Evolutionary conservation across 1,140 invertebrate species (phyloP).

Genomic region (Homarus americanus): DNA sequence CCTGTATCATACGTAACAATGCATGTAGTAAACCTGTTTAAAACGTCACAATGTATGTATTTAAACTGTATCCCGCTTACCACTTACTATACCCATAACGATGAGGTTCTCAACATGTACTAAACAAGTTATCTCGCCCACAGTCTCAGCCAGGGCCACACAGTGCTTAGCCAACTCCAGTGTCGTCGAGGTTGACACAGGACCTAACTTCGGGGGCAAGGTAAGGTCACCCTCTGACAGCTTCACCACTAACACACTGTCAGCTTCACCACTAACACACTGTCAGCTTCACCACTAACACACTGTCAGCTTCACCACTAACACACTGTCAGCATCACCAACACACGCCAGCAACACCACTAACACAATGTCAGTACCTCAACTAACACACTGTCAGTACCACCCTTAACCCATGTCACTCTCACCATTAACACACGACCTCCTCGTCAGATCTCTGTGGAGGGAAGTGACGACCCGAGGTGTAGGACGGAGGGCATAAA

Average conservation of each 20-base stretch:
- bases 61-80: no score
- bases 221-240: constrained; percentile 20
- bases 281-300: no score
- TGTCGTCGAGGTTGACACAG: constrained; percentile 51
- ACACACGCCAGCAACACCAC: no score
- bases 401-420: background rate
- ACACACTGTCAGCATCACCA: no score
- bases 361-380: no score
- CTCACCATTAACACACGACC: background rate
- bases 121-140: background rate
- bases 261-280: no score
- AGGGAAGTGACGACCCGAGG: constrained; percentile 77
- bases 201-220: constrained; percentile 58
- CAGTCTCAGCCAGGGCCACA: constrained; percentile 56
- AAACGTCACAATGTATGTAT: no score
- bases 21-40: background rate
- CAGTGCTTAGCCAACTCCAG: constrained; percentile 55
- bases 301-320: no score
- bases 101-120: no score
- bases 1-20: background rate
- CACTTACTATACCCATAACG: no score
- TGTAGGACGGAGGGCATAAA: constrained; percentile 79
- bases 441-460: constrained; percentile 81
- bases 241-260: no score
- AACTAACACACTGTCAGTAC: background rate